Percentiles rank a stretch among this genome's conserved stretches.
phyloP scores from a whole-genome alignment of 2,888 invertebrate genomes.

The Hirtodrosophila histrioides region DNA sequence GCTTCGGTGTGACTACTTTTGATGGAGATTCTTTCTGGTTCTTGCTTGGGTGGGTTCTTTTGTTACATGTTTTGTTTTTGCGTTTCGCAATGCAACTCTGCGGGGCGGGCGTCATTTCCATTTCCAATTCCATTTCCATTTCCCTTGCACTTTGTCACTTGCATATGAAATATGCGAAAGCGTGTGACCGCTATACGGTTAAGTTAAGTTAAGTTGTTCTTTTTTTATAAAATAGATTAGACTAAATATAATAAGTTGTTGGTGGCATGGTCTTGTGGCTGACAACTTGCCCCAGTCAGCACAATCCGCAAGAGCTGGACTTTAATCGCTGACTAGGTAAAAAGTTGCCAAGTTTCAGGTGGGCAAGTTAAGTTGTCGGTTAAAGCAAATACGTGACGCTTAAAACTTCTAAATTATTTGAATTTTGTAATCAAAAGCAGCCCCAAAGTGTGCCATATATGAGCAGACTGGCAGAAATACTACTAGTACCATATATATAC shows the following conservation, averaged over 20 bases:
- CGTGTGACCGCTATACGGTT: slow-evolving; percentile 26
- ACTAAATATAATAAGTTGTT: slow-evolving; percentile 21
- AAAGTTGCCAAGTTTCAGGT: slow-evolving; percentile 21
- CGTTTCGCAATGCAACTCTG: slow-evolving; percentile 28
- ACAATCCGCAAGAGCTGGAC: slow-evolving; percentile 1
- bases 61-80: slow-evolving; percentile 15
- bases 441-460: slow-evolving; percentile 50
- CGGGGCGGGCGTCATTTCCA: slow-evolving; percentile 26
- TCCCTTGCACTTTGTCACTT: slow-evolving; percentile 3
- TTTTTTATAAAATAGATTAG: slow-evolving; percentile 13
- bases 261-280: slow-evolving; percentile 1
- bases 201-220: not conserved
- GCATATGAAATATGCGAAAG: slow-evolving; percentile 21
- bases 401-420: slow-evolving; percentile 34
- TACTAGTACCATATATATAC: not conserved
- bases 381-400: slow-evolving; percentile 58
- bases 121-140: slow-evolving; percentile 7
- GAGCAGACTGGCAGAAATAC: slow-evolving; percentile 2
- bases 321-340: slow-evolving; percentile 41
- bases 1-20: slow-evolving; percentile 7
- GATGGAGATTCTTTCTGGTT: not conserved
- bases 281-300: slow-evolving; percentile 10
- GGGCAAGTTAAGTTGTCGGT: slow-evolving; percentile 15
- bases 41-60: slow-evolving; percentile 13
- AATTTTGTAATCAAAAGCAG: slow-evolving; percentile 60